phyloP scores from a whole-genome alignment of 2,888 invertebrate species.

The Stomorhina lunata region DNA sequence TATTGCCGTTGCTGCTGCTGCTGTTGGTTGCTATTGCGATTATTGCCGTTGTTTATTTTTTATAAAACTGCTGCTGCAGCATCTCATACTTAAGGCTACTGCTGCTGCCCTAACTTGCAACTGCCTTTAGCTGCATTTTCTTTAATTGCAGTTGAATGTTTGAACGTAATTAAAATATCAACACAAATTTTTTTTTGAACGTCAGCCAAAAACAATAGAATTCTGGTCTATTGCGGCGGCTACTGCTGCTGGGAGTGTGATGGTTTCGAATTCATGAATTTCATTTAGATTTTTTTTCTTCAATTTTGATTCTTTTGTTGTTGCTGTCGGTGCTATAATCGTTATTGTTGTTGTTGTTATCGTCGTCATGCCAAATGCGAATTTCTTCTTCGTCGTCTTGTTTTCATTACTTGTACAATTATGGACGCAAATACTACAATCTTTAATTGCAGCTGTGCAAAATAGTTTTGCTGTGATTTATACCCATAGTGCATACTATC shows the following conservation, averaged over 20 bases:
- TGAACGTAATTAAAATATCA: constrained; percentile 69
- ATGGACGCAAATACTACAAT: too few relatives aligned
- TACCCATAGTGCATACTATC: constrained; percentile 7
- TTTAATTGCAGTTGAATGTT: constrained; percentile 30
- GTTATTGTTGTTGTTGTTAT: neutral
- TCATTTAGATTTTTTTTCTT: constrained; percentile 8
- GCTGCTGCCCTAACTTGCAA: neutral
- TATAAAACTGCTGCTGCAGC: neutral
- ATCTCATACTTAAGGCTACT: constrained; percentile 28
- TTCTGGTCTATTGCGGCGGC: constrained; percentile 25
- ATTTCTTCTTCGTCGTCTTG: constrained; percentile 36
- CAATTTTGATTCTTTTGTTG: constrained; percentile 11
- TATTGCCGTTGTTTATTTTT: constrained; percentile 25
- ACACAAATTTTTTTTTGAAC: constrained; percentile 66
- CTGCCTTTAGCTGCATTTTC: neutral
- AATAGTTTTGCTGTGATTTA: constrained; percentile 37
- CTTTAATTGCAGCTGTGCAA: constrained; percentile 63
- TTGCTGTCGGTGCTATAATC: neutral
- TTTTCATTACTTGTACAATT: constrained; percentile 9
- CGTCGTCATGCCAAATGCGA: constrained; percentile 56
- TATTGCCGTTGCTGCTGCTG: neutral
- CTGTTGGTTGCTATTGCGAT: constrained; percentile 29
- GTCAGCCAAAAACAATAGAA: constrained; percentile 71
- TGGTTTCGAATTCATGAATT: constrained; percentile 42
- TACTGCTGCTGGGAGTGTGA: constrained; percentile 43